Conservation (phyloP, 1,140 invertebrate species). For the Physella acuta region DNA sequence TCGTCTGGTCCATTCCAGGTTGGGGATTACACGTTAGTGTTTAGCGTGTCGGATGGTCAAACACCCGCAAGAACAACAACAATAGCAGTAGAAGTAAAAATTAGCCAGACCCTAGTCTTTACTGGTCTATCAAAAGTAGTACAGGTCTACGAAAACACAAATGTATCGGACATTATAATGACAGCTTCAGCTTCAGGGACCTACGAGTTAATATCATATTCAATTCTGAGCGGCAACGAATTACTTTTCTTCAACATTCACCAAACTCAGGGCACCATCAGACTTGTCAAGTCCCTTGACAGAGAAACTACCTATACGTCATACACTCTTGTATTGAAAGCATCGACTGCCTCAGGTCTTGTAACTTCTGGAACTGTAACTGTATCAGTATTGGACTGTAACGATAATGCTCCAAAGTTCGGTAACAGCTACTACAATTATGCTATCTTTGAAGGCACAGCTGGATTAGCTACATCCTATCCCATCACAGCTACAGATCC, state of each 20-base stretch:
- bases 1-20: background rate
- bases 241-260: conserved; percentile 76
- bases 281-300: conserved; percentile 87
- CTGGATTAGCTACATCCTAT: conserved; percentile 73
- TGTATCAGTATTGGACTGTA: conserved; percentile 71
- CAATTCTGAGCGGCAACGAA: conserved; percentile 65
- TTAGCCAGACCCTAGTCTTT: background rate
- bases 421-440: conserved; percentile 30
- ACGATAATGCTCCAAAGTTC: conserved; percentile 49
- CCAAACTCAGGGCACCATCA: conserved; percentile 69
- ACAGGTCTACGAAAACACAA: background rate
- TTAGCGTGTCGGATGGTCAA: conserved; percentile 13
- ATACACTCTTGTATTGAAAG: conserved; percentile 82
- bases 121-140: background rate
- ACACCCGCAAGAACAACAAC: background rate
- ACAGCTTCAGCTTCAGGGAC: conserved; percentile 1
- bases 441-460: conserved; percentile 69
- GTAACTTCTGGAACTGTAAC: conserved; percentile 34
- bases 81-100: background rate
- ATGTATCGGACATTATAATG: background rate
- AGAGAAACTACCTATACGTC: conserved; percentile 82
- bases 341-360: conserved; percentile 57
- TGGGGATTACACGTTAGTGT: background rate
- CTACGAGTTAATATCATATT: conserved; percentile 15
- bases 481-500: conserved; percentile 84